Conservation (phyloP, 1,140 invertebrate genomes). For the Pararge aegeria region DNA sequence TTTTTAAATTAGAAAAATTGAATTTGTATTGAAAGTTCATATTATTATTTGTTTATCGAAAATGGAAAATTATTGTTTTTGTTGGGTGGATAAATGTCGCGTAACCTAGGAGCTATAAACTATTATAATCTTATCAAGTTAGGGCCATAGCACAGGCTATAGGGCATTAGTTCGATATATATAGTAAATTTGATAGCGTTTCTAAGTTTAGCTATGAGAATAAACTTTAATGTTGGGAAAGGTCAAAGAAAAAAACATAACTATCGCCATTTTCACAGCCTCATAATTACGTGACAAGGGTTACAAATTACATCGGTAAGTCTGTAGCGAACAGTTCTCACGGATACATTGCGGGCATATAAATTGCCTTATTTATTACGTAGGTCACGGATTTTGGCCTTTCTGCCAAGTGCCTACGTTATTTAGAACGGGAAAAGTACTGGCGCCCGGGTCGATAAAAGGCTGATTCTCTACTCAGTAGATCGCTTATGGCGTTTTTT, state of each 20-base stretch:
- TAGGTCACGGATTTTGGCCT: slow-evolving; percentile 22
- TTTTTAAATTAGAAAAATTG: too few relatives aligned
- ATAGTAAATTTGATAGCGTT: background rate
- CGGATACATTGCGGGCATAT: slow-evolving; percentile 17
- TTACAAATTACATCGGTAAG: slow-evolving; percentile 7
- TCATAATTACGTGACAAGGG: slow-evolving; percentile 14
- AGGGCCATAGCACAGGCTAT: background rate
- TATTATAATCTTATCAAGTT: background rate
- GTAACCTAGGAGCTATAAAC: too few relatives aligned
- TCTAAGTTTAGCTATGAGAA: background rate
- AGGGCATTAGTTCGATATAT: background rate
- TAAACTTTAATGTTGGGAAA: background rate
- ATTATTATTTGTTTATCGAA: background rate
- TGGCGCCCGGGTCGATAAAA: background rate
- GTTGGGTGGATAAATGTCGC: too few relatives aligned
- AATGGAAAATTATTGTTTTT: background rate
- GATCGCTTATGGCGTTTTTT: too few relatives aligned
- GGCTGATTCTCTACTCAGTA: background rate
- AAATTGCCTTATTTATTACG: slow-evolving; percentile 22
- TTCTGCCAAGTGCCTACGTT: slow-evolving; percentile 15
- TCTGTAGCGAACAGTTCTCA: slow-evolving; percentile 2
- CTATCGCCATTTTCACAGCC: slow-evolving; percentile 6
- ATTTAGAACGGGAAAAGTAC: slow-evolving; percentile 8
- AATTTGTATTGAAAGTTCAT: too few relatives aligned
- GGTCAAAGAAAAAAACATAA: background rate